A percentile compares a stretch with the other conserved stretches of the same genome.
Conservation (phyloP, 1,140 invertebrate species). For the Portunus trituberculatus region DNA sequence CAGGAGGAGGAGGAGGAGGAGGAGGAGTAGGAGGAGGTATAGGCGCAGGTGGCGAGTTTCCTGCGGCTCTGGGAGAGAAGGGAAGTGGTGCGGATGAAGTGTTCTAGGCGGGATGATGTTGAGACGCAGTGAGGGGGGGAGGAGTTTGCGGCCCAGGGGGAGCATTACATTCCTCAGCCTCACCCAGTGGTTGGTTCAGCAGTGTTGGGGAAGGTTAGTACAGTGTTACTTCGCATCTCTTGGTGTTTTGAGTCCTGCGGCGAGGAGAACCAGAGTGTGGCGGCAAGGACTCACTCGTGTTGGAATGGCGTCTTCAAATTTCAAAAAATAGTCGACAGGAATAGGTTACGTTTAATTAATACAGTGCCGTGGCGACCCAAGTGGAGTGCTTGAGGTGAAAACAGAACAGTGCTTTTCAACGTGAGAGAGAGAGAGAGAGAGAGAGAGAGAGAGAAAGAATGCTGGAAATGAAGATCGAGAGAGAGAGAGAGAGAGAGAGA, state of each 20-base stretch:
- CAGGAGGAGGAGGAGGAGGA: no score
- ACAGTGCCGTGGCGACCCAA: background rate
- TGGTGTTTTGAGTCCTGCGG: background rate
- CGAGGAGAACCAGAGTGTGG: background rate
- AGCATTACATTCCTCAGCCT: background rate
- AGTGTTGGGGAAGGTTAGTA: background rate
- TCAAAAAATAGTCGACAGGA: no score
- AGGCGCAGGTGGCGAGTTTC: background rate
- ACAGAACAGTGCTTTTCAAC: background rate
- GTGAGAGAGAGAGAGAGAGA: background rate
- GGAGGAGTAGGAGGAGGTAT: no score
- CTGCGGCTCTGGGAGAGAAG: background rate
- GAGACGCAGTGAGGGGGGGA: background rate
- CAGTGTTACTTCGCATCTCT: background rate
- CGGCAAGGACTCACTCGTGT: background rate
- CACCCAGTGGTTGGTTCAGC: background rate
- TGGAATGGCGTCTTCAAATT: no score
- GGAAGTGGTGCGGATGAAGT: no score
- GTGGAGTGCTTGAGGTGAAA: constrained; percentile 20
- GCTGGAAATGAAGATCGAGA: no score
- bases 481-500: background rate
- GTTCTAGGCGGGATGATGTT: background rate
- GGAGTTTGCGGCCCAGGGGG: background rate
- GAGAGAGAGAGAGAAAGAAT: no score
- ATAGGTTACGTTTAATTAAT: background rate